Base-by-base conservation (phyloP, 2,888 invertebrate species). In the Lepas anatifera region DNA sequence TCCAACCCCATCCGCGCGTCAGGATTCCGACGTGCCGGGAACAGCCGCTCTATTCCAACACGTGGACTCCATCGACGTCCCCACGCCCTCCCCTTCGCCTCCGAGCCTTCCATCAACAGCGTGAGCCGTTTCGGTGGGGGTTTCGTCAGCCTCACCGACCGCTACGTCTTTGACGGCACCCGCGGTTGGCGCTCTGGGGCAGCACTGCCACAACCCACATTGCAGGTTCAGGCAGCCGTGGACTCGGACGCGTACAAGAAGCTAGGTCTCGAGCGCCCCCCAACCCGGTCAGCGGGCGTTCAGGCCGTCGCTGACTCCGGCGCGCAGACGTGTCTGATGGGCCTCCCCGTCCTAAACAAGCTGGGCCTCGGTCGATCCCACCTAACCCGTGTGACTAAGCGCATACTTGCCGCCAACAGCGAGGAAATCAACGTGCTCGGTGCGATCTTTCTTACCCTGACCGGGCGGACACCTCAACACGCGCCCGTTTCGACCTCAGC, bases 241-340 rank as follows among this genome's bases (percentile, higher is more conserved):
- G 70, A 70, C 29, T 52, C 18, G 4, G 35, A 46, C 22, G 68
- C 70, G 11, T 68, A 68, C 70, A 43, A 11, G 13, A 68, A 11
- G 68, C 43, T 63, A 48, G 43, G 37, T 27, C 25, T 46, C 32
- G 48, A 64, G 7, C 4, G 63, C 25, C 70, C 68, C 63, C 70
- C 64, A 32, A 27, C 10, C 13, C n/a, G 64, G 22, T 68, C 58
- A 11, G 70, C 58, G 27, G 68, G 10, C 37, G 41, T 70, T 37
- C 32, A 32, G 11, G 52, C 70, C 67, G 64, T 70, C 39, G 46
- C 67, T 16, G 67, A 70, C 37, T 68, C 68, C 4, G 70, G 68
- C 25, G 41, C 70, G 4, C 70, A 70, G 22, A 63, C 70, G 27
- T 70, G 63, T 68, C 68, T 68, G 29, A 68, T 70, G 68, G 64